Evolutionary conservation across 2,888 invertebrate genomes (phyloP).

Genomic region (Creontiades dilutus): DNA sequence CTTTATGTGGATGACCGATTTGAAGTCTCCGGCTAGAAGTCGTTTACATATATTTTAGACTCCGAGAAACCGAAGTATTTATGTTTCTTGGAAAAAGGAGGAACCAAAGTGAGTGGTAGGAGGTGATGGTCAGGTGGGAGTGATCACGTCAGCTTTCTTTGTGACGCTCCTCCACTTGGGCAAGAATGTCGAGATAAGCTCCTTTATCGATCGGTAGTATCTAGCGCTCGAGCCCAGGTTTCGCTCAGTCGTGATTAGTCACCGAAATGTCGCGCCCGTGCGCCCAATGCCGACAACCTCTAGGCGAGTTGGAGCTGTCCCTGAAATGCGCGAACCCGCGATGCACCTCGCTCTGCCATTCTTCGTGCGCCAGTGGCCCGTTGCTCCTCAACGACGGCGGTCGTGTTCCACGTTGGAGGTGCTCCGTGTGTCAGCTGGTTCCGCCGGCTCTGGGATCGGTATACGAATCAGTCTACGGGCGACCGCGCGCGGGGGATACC

Average conservation of each 20-base stretch:
- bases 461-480: constrained; percentile 58
- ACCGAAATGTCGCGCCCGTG: constrained; percentile 59
- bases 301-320: constrained; percentile 51
- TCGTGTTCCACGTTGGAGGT: constrained; percentile 59
- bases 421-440: constrained; percentile 31
- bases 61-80: no score
- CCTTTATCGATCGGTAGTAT: constrained; percentile 62
- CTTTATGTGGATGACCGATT: no score
- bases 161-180: constrained; percentile 44
- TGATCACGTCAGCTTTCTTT: constrained; percentile 45
- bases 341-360: constrained; percentile 51
- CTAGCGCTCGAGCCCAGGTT: not conserved
- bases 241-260: constrained; percentile 49
- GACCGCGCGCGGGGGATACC: constrained; percentile 53
- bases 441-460: not conserved
- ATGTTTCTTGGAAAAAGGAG: no score
- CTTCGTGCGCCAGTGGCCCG: constrained; percentile 46
- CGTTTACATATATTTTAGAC: no score
- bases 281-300: constrained; percentile 21
- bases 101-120: not conserved
- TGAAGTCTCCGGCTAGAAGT: no score
- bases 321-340: constrained; percentile 64
- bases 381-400: constrained; percentile 54
- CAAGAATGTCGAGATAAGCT: constrained; percentile 67
- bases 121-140: constrained; percentile 22